Evolutionary conservation across 2,797 vertebrate genomes (phyloP).

Genomic region (Hippoglossus hippoglossus): DNA sequence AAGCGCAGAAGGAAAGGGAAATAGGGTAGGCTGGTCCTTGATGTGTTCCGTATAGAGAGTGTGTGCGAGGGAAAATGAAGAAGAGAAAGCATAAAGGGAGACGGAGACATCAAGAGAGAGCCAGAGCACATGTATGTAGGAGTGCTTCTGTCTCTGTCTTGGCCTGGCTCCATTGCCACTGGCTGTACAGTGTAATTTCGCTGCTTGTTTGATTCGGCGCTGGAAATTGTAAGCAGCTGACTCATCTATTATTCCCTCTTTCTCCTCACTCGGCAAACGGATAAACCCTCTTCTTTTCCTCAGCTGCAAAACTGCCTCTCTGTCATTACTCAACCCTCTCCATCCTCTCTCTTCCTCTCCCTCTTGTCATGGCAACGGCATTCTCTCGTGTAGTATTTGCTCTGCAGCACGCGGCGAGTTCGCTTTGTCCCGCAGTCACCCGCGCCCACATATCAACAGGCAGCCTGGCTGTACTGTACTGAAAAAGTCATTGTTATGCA

Average conservation of each 20-base stretch:
- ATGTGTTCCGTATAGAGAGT: constrained; percentile 10
- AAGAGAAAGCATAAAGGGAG: constrained; percentile 30
- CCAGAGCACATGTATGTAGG: constrained; percentile 69
- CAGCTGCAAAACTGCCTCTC: constrained; percentile 59
- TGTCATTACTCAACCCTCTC: constrained; percentile 64
- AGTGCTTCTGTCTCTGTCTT: constrained; percentile 60
- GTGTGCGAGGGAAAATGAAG: constrained; percentile 28
- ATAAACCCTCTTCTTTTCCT: constrained; percentile 65
- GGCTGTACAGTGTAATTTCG: constrained; percentile 72
- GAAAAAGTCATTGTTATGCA: constrained; percentile 81
- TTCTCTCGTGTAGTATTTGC: constrained; percentile 77
- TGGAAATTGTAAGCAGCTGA: constrained; percentile 73
- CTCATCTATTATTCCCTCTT: constrained; percentile 76
- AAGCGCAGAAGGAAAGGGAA: constrained; percentile 14
- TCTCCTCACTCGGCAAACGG: constrained; percentile 59
- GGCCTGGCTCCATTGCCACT: constrained; percentile 69
- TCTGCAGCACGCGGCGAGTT: constrained; percentile 71
- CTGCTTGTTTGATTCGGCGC: constrained; percentile 61
- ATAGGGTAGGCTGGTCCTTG: constrained; percentile 26
- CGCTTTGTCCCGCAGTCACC: constrained; percentile 80
- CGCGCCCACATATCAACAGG: constrained; percentile 83
- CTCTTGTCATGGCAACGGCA: constrained; percentile 81
- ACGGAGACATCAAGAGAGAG: constrained; percentile 44
- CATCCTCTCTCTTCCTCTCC: constrained; percentile 44
- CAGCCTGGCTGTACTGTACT: constrained; percentile 68